Percentiles rank a stretch among this genome's conserved stretches.
phyloP scores from a whole-genome alignment of 2,113 vertebrate species.

The Prietella phreatophila region DNA sequence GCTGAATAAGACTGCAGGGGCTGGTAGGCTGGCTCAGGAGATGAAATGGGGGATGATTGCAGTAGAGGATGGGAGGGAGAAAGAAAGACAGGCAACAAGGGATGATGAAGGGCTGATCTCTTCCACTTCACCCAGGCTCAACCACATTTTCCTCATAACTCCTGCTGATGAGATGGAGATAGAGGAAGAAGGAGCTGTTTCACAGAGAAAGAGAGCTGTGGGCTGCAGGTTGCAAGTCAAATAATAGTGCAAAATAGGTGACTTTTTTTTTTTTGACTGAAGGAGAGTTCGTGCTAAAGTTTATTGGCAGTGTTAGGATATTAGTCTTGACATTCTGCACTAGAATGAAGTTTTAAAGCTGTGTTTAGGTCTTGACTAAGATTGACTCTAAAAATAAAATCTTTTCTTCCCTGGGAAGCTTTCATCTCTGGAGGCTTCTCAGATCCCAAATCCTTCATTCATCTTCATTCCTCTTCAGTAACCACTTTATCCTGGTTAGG shows the following conservation, averaged over 20 bases:
- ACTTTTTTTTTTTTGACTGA: not conserved
- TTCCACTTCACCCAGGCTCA: not conserved
- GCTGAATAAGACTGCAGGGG: slow-evolving; percentile 43
- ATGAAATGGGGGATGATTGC: slow-evolving; percentile 32
- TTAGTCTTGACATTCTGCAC: not conserved
- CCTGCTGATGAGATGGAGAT: slow-evolving; percentile 1
- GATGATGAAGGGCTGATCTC: slow-evolving; percentile 15
- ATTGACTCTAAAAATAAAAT: not conserved
- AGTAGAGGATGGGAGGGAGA: slow-evolving; percentile 19
- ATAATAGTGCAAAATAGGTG: not conserved
- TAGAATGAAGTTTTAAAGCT: not conserved
- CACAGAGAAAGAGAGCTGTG: not conserved
- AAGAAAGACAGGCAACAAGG: slow-evolving; percentile 5
- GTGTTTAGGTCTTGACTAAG: not conserved
- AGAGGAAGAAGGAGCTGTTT: not conserved
- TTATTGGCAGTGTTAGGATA: not conserved
- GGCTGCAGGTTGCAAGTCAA: not conserved
- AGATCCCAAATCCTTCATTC: not conserved
- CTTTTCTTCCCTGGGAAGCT: not conserved
- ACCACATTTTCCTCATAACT: not conserved
- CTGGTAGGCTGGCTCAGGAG: slow-evolving; percentile 26
- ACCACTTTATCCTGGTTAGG: not conserved
- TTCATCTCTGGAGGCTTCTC: slow-evolving; percentile 10
- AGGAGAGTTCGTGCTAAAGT: not conserved
- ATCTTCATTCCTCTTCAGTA: not conserved